Evolutionary conservation across 2,888 invertebrate genomes (phyloP).

Genomic region (Eugnorisma glareosa): DNA sequence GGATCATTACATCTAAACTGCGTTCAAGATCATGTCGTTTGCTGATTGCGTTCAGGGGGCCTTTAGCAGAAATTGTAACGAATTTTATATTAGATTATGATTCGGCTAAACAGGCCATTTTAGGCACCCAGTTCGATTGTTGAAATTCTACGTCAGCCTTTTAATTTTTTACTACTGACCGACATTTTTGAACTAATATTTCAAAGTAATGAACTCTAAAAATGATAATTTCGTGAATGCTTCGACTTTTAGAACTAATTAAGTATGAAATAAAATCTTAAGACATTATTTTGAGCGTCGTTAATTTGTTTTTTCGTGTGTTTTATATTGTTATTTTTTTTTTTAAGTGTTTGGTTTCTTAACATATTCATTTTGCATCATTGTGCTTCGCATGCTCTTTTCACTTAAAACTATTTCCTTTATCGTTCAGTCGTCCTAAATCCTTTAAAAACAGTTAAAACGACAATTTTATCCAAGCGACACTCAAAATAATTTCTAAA

Average conservation of each 20-base stretch:
- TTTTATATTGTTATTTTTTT: slow-evolving; percentile 13
- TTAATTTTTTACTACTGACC: background rate
- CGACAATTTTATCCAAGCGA: too few relatives aligned
- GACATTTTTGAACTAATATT: background rate
- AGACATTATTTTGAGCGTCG: background rate
- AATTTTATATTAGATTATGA: background rate
- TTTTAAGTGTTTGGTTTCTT: background rate
- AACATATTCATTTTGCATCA: background rate
- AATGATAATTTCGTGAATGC: background rate
- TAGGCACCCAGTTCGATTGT: background rate
- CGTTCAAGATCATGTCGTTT: background rate
- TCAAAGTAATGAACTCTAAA: background rate
- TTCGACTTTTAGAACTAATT: background rate
- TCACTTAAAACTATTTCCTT: background rate
- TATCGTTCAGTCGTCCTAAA: background rate
- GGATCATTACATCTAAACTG: background rate
- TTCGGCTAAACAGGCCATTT: background rate
- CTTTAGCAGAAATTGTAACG: background rate
- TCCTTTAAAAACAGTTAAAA: background rate
- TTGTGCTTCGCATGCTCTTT: slow-evolving; percentile 36
- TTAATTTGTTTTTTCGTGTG: background rate
- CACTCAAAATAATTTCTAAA: background rate
- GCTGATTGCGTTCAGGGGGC: background rate
- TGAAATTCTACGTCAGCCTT: background rate
- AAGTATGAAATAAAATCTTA: background rate